phyloP scores from a whole-genome alignment of 2,888 invertebrate genomes.

The Nomada ruficornis region DNA sequence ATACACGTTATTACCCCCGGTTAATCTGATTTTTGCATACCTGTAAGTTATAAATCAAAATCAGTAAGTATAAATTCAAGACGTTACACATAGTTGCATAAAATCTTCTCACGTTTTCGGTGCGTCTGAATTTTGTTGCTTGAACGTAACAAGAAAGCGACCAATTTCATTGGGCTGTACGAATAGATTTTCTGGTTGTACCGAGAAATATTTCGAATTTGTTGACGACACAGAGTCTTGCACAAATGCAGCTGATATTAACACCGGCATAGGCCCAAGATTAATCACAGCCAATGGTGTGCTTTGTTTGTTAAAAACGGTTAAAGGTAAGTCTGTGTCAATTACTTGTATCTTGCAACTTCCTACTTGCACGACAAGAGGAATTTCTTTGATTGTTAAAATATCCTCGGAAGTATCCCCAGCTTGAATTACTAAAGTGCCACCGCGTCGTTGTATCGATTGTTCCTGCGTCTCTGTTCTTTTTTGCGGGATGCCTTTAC shows the following conservation, averaged over 20 bases:
- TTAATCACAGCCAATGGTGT: constrained; percentile 75
- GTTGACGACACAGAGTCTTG: constrained; percentile 59
- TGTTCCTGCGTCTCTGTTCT: constrained; percentile 48
- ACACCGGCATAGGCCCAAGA: constrained; percentile 69
- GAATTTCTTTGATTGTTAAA: constrained; percentile 73
- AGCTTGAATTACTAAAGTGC: constrained; percentile 66
- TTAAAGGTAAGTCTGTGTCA: constrained; percentile 73
- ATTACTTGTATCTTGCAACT: constrained; percentile 73
- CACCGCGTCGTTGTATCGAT: constrained; percentile 40
- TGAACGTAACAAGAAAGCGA: constrained; percentile 72
- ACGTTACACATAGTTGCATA: constrained; percentile 1
- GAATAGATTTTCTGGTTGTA: constrained; percentile 73
- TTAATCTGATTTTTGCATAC: constrained; percentile 71
- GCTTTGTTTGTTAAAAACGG: constrained; percentile 68
- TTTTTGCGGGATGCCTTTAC: constrained; percentile 63
- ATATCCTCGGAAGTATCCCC: constrained; percentile 65
- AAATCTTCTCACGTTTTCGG: constrained; percentile 66
- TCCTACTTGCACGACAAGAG: constrained; percentile 71
- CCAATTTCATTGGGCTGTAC: constrained; percentile 71
- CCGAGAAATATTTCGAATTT: constrained; percentile 65
- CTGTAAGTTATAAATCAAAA: constrained; percentile 56
- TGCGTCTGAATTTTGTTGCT: constrained; percentile 65
- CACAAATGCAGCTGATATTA: constrained; percentile 67
- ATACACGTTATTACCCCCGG: constrained; percentile 66
- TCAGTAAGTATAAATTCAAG: constrained; percentile 1